These are phyloP conservation scores for Trichogramma dendrolimi DNA, from an alignment of 2,888 invertebrate genomes.

Conservation along the genomic window DNA sequence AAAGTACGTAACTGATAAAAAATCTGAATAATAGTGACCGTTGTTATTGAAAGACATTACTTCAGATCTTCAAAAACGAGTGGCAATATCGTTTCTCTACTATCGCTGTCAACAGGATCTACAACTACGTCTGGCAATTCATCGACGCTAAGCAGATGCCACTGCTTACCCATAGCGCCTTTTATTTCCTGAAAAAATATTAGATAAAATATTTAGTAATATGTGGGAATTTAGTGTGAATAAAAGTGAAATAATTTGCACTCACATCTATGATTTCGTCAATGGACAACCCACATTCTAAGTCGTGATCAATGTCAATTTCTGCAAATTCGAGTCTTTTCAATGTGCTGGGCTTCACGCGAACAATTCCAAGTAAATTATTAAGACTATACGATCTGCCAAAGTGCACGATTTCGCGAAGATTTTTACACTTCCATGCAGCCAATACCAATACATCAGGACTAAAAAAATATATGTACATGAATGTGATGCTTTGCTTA, in stretches of 20 bases:
- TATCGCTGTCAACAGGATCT: constrained; percentile 55
- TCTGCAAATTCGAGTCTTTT: constrained; percentile 59
- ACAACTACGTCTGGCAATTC: constrained; percentile 58
- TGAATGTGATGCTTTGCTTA: background rate
- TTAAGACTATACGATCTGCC: constrained; percentile 63
- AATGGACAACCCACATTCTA: constrained; percentile 19
- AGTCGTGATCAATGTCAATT: constrained; percentile 49
- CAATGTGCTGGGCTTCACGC: constrained; percentile 58
- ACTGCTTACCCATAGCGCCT: constrained; percentile 56
- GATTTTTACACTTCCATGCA: constrained; percentile 62
- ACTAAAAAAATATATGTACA: constrained; percentile 31
- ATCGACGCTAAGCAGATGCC: constrained; percentile 56
- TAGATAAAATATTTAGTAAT: background rate
- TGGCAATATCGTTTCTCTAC: constrained; percentile 60
- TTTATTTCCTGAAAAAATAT: constrained; percentile 54
- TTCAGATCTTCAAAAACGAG: constrained; percentile 57
- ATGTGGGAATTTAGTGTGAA: background rate
- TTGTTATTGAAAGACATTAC: constrained; percentile 41
- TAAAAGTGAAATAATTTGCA: background rate
- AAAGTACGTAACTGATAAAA: background rate
- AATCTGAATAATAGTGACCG: background rate
- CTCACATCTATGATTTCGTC: constrained; percentile 43
- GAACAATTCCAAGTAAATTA: constrained; percentile 63
- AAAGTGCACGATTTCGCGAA: constrained; percentile 57
- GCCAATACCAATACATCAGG: constrained; percentile 64